Percentiles rank a stretch among this genome's conserved stretches.
Conservation (phyloP, 2,797 vertebrate species). For the Borostomias antarcticus region DNA sequence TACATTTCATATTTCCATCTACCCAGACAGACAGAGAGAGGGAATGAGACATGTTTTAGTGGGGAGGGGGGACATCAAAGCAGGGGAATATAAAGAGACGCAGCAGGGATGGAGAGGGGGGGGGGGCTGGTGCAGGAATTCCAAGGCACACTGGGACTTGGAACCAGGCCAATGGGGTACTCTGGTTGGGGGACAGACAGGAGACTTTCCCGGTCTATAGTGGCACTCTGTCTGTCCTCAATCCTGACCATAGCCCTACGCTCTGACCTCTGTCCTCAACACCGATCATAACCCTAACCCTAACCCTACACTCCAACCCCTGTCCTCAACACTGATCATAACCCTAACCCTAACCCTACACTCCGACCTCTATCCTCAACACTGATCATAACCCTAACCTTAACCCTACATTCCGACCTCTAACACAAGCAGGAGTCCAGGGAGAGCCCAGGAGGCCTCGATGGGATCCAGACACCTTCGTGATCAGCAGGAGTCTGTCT, state of each 20-base stretch:
- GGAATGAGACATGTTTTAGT: slow-evolving; percentile 52
- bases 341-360: slow-evolving; percentile 23
- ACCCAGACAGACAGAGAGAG: slow-evolving; percentile 52
- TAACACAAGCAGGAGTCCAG: slow-evolving; percentile 21
- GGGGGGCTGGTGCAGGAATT: slow-evolving; percentile 66
- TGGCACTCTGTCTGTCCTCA: slow-evolving; percentile 33
- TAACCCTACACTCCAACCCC: too few relatives aligned
- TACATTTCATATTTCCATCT: slow-evolving; percentile 32
- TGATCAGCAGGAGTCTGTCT: background rate
- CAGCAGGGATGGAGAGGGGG: slow-evolving; percentile 61
- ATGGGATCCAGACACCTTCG: background rate
- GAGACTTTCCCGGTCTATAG: slow-evolving; percentile 31
- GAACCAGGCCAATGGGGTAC: slow-evolving; percentile 55
- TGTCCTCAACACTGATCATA: too few relatives aligned
- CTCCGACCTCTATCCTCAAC: slow-evolving; percentile 9
- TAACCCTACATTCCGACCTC: slow-evolving; percentile 23
- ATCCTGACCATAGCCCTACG: background rate
- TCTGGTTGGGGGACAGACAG: slow-evolving; percentile 45
- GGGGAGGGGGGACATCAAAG: slow-evolving; percentile 67
- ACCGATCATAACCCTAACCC: slow-evolving; percentile 14
- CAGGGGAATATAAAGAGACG: slow-evolving; percentile 57
- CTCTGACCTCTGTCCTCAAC: too few relatives aligned
- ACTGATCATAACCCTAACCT: slow-evolving; percentile 14
- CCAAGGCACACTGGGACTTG: slow-evolving; percentile 61
- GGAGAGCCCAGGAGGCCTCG: background rate